A percentile compares a stretch with the other conserved stretches of the same genome.
These are phyloP conservation scores for Peromyscus eremicus DNA, from an alignment of 2,797 vertebrate species.

Conservation along the genomic window DNA sequence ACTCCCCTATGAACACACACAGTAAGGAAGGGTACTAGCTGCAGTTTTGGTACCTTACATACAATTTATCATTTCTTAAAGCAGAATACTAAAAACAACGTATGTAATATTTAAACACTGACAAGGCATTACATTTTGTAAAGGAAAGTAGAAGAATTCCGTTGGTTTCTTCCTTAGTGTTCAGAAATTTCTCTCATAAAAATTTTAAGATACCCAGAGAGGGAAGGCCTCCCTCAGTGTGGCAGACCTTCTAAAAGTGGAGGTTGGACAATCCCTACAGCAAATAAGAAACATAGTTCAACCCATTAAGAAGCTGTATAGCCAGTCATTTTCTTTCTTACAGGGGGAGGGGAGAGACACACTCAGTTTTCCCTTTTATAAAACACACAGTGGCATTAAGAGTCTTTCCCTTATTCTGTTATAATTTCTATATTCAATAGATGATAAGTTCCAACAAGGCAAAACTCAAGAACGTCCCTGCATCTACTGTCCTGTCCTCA, in stretches of 20 bases:
- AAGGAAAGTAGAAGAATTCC: slow-evolving; percentile 32
- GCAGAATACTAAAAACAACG: slow-evolving; percentile 49
- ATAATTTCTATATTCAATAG: slow-evolving; percentile 32
- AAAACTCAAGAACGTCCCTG: neutral
- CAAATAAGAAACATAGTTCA: slow-evolving; percentile 7
- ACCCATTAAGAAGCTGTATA: neutral
- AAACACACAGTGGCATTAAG: slow-evolving; percentile 37
- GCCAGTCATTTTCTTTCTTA: neutral
- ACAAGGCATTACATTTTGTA: neutral
- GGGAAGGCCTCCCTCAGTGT: neutral
- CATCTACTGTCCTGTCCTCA: neutral
- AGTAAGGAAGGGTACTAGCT: slow-evolving; percentile 1
- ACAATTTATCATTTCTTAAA: slow-evolving; percentile 35
- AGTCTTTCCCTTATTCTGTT: neutral
- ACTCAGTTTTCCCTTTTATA: slow-evolving; percentile 17
- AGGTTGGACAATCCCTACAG: slow-evolving; percentile 1
- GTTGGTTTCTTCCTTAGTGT: slow-evolving; percentile 38
- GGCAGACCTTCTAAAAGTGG: neutral
- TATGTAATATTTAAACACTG: neutral
- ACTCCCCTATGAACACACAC: neutral
- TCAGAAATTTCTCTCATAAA: slow-evolving; percentile 49
- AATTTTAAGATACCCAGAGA: slow-evolving; percentile 12
- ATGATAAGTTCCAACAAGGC: slow-evolving; percentile 13
- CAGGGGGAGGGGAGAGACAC: neutral
- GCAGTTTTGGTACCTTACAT: slow-evolving; percentile 44